These are phyloP conservation scores for Pogonocichla stellata DNA, from an alignment of 2,113 vertebrate genomes.

Conservation along the genomic window DNA sequence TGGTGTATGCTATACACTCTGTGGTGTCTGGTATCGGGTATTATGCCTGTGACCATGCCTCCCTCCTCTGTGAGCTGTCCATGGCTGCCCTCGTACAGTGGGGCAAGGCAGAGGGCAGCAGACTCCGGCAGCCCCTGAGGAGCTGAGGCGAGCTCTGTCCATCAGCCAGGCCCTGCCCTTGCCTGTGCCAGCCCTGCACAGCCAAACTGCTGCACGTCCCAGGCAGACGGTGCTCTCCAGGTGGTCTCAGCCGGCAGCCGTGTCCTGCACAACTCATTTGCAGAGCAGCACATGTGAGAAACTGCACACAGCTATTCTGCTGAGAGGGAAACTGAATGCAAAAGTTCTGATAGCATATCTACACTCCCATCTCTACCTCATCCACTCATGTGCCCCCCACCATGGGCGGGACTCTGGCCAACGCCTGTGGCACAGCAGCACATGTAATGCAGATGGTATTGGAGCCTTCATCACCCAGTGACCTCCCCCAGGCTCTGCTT, in stretches of 20 bases:
- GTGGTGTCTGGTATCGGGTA: not conserved
- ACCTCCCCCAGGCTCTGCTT: not conserved
- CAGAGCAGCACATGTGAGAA: not conserved
- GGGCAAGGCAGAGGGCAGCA: not conserved
- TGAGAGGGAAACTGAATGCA: conserved; percentile 25
- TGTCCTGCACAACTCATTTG: not conserved
- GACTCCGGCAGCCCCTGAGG: not conserved
- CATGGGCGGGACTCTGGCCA: not conserved
- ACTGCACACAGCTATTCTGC: not conserved
- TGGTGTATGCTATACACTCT: too few relatives aligned
- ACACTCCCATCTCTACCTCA: not conserved
- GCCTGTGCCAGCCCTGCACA: not conserved
- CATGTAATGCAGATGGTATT: not conserved
- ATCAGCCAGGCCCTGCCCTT: not conserved
- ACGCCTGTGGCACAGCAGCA: conserved; percentile 2
- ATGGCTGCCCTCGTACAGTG: not conserved
- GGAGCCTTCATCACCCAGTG: not conserved
- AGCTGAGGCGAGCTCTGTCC: not conserved
- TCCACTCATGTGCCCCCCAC: not conserved
- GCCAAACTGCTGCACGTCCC: not conserved
- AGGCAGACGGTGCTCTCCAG: accelerated
- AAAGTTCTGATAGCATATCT: conserved; percentile 18
- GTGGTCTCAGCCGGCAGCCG: not conserved
- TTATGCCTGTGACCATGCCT: not conserved
- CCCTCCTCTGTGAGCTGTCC: accelerated